Evolutionary conservation across 2,888 invertebrate species (phyloP), one percentile per base, ranked within the genome.

Genomic region (Agrotis segetum): DNA sequence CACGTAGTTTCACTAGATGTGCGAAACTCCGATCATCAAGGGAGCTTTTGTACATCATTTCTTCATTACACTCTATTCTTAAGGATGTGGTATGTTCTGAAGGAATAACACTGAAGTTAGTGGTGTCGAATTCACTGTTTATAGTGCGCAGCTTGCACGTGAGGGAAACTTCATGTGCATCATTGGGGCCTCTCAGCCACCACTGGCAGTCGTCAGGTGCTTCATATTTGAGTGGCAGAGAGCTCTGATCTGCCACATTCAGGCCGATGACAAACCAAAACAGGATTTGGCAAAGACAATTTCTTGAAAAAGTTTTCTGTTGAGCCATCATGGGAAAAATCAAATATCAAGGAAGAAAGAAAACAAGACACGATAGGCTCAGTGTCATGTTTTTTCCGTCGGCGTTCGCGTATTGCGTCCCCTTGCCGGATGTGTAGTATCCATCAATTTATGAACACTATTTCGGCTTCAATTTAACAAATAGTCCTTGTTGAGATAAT

Each of bases 151-250:
- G 96, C 94, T 98, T 97, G 95, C 98, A 98, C 77, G 97, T 97
- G 80, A 98, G 96, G 21, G 98, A 97, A 78, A 98, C 98, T 94
- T 98, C 98, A 86, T 97, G 97, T 81, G 96, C 96, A 85, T 94
- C 96, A 68, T 96, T 97, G 79, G 96, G 97, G 88, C 96, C 97
- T 82, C 97, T 94, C 53, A 97, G 91, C 97, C 97, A 97, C 98
- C 98, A 98, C 90, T 98, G 97, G 89, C 98, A 99, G 92, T 98
- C 98, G 90, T 98, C 98, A 71, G 98, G 98, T 80, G 98, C 98
- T 93, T 98, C 98, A 93, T 98, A 98, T 85, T 96, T 95, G 77
- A 96, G 88, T 67, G 96, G 96, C 76, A 96, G 85, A 66, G 96
- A 95, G 85, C 96, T 96, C 85, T 96, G 96, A 88, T 96, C 95